Base-by-base conservation (phyloP, 2,797 vertebrate species). In the Lemur catta region DNA sequence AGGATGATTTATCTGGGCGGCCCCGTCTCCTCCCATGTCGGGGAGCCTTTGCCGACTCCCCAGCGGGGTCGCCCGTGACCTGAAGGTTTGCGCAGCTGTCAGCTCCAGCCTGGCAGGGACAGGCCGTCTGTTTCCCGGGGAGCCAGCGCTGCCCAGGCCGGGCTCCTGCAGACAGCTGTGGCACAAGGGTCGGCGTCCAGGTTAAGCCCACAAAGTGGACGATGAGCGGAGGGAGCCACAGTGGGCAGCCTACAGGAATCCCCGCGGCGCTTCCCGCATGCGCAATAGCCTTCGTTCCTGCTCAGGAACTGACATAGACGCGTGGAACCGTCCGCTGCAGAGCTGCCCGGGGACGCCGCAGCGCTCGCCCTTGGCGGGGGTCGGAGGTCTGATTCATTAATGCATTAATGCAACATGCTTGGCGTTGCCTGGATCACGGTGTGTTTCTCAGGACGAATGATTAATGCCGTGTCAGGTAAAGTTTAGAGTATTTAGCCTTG, bases 251-350 rank as follows among this genome's bases (percentile, higher is more conserved):
- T 10, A 30, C 15, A 5, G 15, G 33, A 63, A 4, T 17, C 1
- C 30, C 4, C 0, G 0, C 10, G 9, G 4, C 0, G 0, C 43
- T 22, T 1, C 28, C 4, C 17, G 50, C 50, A 2, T n/a, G 46
- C 30, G 7, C 18, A 12, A 30, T 24, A 41, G 0, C 28, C 71
- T 24, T 18, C 1, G 0, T 12, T 35, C 63, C 0, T 12, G 33
- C n/a, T 50, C 38, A 30, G 35, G 71, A 71, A n/a, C 0, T 38
- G 33, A 17, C 4, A 4, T 0, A 8, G 43, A 41, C 4, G 4
- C 0, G 11, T 14, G 0, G 0, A 20, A 7, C 30, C 2, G 41
- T 69, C 92, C 48, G 1, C 24, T 2, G 4, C 8, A 15, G 26
- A 67, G 46, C 26, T 20, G 30, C 69, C 80, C n/a, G 59, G n/a